Evolutionary conservation across 2,113 vertebrate genomes (phyloP).

Genomic region (Pao palembangensis): DNA sequence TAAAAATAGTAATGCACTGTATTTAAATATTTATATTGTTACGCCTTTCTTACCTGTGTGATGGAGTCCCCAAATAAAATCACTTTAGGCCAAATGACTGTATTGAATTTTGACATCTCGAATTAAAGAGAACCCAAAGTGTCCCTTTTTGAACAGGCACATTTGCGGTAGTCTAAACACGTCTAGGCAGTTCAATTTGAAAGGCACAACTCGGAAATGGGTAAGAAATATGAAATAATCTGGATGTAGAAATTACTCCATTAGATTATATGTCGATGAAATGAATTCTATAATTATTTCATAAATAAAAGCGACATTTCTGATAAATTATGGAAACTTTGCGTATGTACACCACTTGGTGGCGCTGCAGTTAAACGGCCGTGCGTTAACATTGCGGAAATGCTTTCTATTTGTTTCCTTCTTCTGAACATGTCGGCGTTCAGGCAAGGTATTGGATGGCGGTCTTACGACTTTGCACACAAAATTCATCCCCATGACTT

Average conservation of each 20-base stretch:
- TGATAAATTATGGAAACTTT: background rate
- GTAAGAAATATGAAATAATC: too few species aligned
- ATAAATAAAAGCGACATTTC: background rate
- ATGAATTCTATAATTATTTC: background rate
- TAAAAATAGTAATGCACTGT: background rate
- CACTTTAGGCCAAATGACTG: slow-evolving; percentile 79
- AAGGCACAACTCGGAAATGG: too few species aligned
- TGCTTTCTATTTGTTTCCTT: background rate
- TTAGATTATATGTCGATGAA: too few species aligned
- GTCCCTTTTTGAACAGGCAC: background rate
- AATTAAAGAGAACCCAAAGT: background rate
- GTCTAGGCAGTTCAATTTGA: background rate
- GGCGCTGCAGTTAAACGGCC: background rate
- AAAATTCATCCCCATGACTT: background rate
- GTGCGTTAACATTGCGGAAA: background rate
- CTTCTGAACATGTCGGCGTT: slow-evolving; percentile 68
- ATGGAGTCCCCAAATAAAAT: slow-evolving; percentile 93
- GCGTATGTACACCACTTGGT: background rate
- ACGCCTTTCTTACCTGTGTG: slow-evolving; percentile 80
- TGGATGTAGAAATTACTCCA: too few species aligned
- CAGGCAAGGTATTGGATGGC: slow-evolving; percentile 13
- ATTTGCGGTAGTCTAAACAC: background rate
- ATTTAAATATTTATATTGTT: background rate
- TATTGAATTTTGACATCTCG: slow-evolving; percentile 65
- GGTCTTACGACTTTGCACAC: background rate